Base-by-base conservation (phyloP, 2,113 vertebrate species). In the Sturnus vulgaris region DNA sequence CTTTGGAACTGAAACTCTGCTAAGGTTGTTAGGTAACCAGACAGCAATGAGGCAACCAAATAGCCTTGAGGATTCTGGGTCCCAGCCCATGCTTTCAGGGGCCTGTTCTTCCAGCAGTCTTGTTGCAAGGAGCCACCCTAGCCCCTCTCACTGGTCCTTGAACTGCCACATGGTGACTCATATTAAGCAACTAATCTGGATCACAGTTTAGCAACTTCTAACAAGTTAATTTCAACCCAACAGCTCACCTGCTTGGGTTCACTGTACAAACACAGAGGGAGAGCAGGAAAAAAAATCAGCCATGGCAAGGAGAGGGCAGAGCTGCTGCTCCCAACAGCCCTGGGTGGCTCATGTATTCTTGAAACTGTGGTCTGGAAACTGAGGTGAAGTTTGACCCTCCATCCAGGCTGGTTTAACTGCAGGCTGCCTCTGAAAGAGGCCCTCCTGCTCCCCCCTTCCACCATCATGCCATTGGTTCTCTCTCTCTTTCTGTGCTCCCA, bases 21-120 rank as follows among this genome's bases (percentile, higher is more conserved):
- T 11, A 35, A 33, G 22, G 31, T 23, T 75, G 52, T 94, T 94
- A 79, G 47, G 79, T 78, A 96, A 95, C 23, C 75, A 90, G 33
- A 33, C 8, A 86, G 59, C 59, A 85, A 7, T 46, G 50, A 90
- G n/a, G 84, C 82, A 96, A 85, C 61, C 31, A 52, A 82, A 90
- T 6, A 87, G 70, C 73, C 82, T 52, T 40, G 60, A 52, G 33
- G 47, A 21, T 55, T 88, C 61, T 50, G 42, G 15, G 72, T 77
- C 47, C 55, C 77, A 82, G 81, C 73, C 73, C 3, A 14, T 5
- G 1, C 37, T 82, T 72, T 35, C 0, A 0, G 56, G 65, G 49
- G 19, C 60, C 37, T 1, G 21, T 88, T 75, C 61, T 44, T 52
- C 60, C 2, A 1, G 60, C 25, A 63, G 72, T 24, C 59, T 64